These are phyloP conservation scores for Meandrusa payeni DNA, from an alignment of 2,888 invertebrate species.

Conservation along the genomic window DNA sequence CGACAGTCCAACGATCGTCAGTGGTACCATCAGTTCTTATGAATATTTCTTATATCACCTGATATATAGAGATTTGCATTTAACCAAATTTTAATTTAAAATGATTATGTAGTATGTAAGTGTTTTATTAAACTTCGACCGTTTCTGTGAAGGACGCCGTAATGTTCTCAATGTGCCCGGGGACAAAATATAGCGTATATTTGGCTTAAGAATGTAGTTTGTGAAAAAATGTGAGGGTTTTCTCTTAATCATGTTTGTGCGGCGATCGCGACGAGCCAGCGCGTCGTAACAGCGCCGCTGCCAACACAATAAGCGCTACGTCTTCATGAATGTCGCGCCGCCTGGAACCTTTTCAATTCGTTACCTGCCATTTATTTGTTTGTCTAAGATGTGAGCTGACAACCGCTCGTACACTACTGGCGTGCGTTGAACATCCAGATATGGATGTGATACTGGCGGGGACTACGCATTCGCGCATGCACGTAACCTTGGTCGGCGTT, in stretches of 20 bases:
- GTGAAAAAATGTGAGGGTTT: slow-evolving; percentile 13
- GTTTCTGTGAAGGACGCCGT: slow-evolving; percentile 15
- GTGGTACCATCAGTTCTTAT: too few species aligned
- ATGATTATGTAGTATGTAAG: too few species aligned
- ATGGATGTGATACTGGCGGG: too few species aligned
- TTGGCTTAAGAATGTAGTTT: slow-evolving; percentile 14
- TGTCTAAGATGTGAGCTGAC: not conserved
- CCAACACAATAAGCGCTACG: slow-evolving; percentile 17
- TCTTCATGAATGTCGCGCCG: slow-evolving; percentile 19
- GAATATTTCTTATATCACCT: too few species aligned
- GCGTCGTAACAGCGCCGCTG: slow-evolving; percentile 5
- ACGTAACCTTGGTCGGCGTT: too few species aligned
- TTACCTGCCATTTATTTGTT: slow-evolving; percentile 8
- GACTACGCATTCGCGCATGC: too few species aligned
- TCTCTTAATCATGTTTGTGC: slow-evolving; percentile 18
- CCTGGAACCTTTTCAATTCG: slow-evolving; percentile 5
- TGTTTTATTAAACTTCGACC: too few species aligned
- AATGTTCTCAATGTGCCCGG: slow-evolving; percentile 6
- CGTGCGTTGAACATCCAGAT: too few species aligned
- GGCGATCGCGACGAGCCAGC: slow-evolving; percentile 4
- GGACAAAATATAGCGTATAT: slow-evolving; percentile 12
- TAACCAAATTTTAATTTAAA: too few species aligned
- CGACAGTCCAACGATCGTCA: too few species aligned
- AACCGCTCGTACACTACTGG: too few species aligned
- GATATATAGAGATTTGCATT: too few species aligned